These are phyloP conservation scores for Plutomurus gul DNA, from an alignment of 1,140 invertebrate genomes.

Conservation along the genomic window DNA sequence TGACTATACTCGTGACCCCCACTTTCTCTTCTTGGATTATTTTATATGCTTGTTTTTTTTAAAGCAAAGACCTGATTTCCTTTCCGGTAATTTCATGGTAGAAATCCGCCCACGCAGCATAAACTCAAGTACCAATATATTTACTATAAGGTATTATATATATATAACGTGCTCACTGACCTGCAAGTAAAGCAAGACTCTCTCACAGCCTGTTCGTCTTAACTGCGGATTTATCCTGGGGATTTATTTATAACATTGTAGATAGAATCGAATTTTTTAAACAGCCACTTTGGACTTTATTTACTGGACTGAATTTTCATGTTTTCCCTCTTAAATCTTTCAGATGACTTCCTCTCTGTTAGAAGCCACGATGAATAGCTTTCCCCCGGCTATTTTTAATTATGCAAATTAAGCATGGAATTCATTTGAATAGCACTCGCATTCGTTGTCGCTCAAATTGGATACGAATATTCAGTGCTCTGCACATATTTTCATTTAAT, in stretches of 20 bases:
- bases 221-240: neutral
- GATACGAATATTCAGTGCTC: neutral
- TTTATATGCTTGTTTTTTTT: slow-evolving; percentile 19
- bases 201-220: neutral
- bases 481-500: too few species aligned
- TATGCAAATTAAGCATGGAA: slow-evolving; percentile 16
- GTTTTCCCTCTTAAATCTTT: too few species aligned
- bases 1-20: too few species aligned
- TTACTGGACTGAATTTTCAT: too few species aligned
- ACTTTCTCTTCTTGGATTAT: neutral
- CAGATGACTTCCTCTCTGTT: too few species aligned
- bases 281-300: too few species aligned
- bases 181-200: neutral
- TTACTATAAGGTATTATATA: too few species aligned
- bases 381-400: neutral
- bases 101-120: neutral
- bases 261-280: too few species aligned
- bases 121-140: neutral
- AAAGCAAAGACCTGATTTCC: neutral
- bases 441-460: neutral
- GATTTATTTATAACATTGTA: neutral
- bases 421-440: neutral
- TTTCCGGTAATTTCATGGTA: slow-evolving; percentile 6
- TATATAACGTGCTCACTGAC: neutral
- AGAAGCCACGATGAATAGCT: neutral